Base-by-base conservation (phyloP, 2,888 invertebrate species). In the Terebella lapidaria region DNA sequence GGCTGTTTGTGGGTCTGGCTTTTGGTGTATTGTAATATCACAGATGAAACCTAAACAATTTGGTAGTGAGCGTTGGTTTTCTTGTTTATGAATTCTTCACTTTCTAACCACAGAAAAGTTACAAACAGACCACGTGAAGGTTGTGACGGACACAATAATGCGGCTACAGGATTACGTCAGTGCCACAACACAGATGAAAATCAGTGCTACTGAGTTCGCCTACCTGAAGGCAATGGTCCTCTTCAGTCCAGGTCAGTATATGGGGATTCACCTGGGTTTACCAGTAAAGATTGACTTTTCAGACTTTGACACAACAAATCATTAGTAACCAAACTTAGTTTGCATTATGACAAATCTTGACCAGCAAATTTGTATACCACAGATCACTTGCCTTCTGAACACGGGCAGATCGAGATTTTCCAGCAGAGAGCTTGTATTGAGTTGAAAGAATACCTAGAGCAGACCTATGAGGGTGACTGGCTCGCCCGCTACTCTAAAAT, bases 401-500 rank as follows among this genome's bases (percentile, higher is more conserved):
- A 4, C 57, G 80, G 83, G 56, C 85, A 85, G 69, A 81, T 87
- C 18, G 85, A 86, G 68, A 83, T 83, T 63, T 80, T 87, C 63
- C 88, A 88, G 75, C 85, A 86, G 67, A 84, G 84, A 69, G 84
- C 86, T 20, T 84, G 86, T 69, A 84, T 84, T 67, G 86, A 86
- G 65, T 80, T 88, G 49, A 76, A 77, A 65, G 77, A 79, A 64
- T 72, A 74, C 60, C 58, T 73, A 27, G 55, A 53, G 29, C 18
- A 57, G 60, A 60, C 56, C 57, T 65, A 68, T 54, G 69, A 72
- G 1, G 66, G 70, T 55, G 68, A 71, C 1, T 67, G 70, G 75
- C 89, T 92, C 46, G 94, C 94, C n/a, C 86, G 97, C 53, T 93
- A 97, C 81, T 93, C 95, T 28, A 92, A 96, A 78, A 84, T 99